Evolutionary conservation across 2,797 vertebrate genomes (phyloP), one percentile per base, ranked within the genome.

Genomic region (Steatocranus sp.): DNA sequence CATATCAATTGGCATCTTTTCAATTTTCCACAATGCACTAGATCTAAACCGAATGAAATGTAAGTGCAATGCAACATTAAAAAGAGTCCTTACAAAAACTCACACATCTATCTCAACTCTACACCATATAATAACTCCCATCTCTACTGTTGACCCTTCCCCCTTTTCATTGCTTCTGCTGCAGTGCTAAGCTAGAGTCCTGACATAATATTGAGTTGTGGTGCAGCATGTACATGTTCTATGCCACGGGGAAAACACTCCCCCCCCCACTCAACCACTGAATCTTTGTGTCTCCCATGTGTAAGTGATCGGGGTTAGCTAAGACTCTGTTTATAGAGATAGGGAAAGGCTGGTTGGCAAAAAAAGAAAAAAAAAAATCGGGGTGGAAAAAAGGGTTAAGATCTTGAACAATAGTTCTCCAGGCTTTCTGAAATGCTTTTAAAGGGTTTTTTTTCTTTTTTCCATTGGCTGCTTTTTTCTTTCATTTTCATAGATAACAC

Each of bases 261-360:
- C n/a, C n/a, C n/a, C n/a, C 43, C 34, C 63, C 20, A 58, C 58
- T 54, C n/a, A 2, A 17, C 75, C 48, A 83, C 76, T 56, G 50
- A 85, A 85, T 74, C 68, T 80, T 92, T 86, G 86, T 90, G 90
- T 93, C 87, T 88, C 51, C 81, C 66, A 89, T 85, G 89, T 81
- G 79, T 48, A 76, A 87, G 86, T 38, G 51, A 82, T 83, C 61
- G 41, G 76, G 70, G 75, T 86, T 86, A 86, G 75, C 83, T 81
- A 61, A 78, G 83, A 82, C 74, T 88, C 75, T 78, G 84, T 75
- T 82, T 32, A 68, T 25, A 53, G 70, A 78, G 79, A 83, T 46
- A 73, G 30, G 8, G 70, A 77, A 82, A 56, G 66, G 51, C 63
- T 75, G 30, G 66, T 30, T 85, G 70, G 84, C 53, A 82, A 38